Percentiles rank a stretch among this genome's conserved stretches.
These are phyloP conservation scores for Mormoops blainvillei DNA, from an alignment of 2,113 vertebrate genomes.

Conservation along the genomic window DNA sequence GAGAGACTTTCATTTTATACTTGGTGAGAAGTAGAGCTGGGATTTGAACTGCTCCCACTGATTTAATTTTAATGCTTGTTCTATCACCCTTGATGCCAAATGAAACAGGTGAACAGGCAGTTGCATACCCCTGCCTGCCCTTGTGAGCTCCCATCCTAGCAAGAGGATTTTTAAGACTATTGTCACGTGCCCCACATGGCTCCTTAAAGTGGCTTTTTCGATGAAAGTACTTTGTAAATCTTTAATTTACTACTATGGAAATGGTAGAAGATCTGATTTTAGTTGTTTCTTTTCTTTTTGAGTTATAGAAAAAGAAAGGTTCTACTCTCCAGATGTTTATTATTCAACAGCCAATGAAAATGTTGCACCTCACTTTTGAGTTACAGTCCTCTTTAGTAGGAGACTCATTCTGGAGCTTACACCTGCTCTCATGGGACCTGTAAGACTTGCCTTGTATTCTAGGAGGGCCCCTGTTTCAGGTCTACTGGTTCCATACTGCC, in stretches of 20 bases:
- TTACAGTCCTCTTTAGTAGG: neutral
- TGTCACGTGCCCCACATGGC: neutral
- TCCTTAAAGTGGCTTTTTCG: neutral
- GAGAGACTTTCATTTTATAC: neutral
- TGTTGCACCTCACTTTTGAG: neutral
- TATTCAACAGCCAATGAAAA: neutral
- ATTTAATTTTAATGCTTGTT: neutral
- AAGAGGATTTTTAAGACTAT: neutral
- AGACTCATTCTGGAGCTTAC: neutral
- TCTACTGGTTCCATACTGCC: neutral
- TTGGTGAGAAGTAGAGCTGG: neutral
- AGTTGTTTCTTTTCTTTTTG: neutral
- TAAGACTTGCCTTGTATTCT: neutral
- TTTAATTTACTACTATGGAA: neutral
- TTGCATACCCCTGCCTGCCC: neutral
- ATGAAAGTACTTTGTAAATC: neutral
- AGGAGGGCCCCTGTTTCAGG: neutral
- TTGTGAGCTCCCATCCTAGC: neutral
- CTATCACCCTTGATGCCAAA: neutral
- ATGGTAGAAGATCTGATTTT: neutral
- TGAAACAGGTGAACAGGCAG: neutral
- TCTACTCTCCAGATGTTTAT: neutral
- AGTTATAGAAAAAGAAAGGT: neutral
- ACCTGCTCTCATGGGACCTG: rapidly evolving
- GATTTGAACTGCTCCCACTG: neutral